Conservation (phyloP, 2,888 invertebrate species). For the Lepidonotus clava region DNA sequence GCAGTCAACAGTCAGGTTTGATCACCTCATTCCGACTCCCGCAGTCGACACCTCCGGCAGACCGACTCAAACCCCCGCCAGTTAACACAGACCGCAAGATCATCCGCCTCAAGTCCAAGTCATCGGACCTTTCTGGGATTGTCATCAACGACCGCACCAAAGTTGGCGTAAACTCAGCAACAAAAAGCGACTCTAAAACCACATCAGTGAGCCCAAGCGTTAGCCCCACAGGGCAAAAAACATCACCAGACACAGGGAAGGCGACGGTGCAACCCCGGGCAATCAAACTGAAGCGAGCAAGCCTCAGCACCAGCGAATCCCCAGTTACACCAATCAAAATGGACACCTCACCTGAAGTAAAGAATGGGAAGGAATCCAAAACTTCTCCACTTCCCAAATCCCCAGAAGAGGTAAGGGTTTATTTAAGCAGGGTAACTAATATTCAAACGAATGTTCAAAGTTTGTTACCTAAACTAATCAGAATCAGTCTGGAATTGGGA, state of each 20-base stretch:
- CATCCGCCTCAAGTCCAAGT: conserved; percentile 67
- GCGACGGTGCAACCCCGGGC: background rate
- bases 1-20: conserved; percentile 54
- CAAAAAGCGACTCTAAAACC: background rate
- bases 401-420: too few species aligned
- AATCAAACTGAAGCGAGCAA: background rate
- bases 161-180: background rate
- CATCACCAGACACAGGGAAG: too few species aligned
- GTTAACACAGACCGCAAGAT: conserved; percentile 72
- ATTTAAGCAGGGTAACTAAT: too few species aligned
- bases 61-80: conserved; percentile 73
- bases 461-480: too few species aligned
- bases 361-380: too few species aligned
- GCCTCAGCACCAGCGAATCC: background rate
- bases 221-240: too few species aligned
- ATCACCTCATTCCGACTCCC: conserved; percentile 63
- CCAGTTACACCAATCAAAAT: too few species aligned
- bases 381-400: too few species aligned
- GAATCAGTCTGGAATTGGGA: too few species aligned
- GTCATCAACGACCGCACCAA: conserved; percentile 20
- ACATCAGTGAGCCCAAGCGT: background rate
- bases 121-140: background rate
- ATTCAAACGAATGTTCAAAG: too few species aligned
- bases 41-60: conserved; percentile 18
- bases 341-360: too few species aligned